Percentiles rank a stretch among this genome's conserved stretches.
These are phyloP conservation scores for Holotrichia oblita DNA, from an alignment of 1,140 invertebrate species.

Conservation along the genomic window DNA sequence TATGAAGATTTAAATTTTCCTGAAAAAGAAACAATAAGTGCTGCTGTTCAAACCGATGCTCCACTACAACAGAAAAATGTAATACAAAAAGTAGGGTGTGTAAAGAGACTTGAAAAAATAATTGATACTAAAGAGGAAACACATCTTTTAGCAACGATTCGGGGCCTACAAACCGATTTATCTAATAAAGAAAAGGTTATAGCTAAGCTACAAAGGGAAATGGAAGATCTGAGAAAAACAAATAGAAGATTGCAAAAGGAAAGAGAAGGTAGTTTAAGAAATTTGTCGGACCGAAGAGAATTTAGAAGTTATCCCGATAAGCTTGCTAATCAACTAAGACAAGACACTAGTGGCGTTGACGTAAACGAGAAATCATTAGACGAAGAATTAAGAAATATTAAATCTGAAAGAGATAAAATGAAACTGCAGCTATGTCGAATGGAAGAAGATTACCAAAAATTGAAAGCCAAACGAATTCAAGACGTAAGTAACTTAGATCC, in stretches of 20 bases:
- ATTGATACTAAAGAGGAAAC: conserved; percentile 71
- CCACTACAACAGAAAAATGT: not conserved
- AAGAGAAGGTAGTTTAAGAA: conserved; percentile 69
- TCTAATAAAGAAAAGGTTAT: conserved; percentile 76
- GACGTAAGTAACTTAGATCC: conserved; percentile 68
- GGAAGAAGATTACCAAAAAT: conserved; percentile 71
- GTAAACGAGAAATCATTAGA: conserved; percentile 61
- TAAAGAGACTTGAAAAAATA: conserved; percentile 44
- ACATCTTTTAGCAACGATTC: conserved; percentile 79
- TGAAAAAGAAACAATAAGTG: conserved; percentile 53
- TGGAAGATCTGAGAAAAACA: conserved; percentile 78
- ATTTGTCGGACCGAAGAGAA: conserved; percentile 55
- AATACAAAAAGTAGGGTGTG: conserved; percentile 38
- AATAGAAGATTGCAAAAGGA: conserved; percentile 78
- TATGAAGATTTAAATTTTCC: conserved; percentile 48
- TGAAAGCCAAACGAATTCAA: conserved; percentile 79
- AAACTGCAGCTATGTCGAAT: conserved; percentile 61
- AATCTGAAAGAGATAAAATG: conserved; percentile 69
- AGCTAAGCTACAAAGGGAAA: conserved; percentile 73
- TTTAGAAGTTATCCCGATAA: conserved; percentile 59
- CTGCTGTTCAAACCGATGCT: conserved; percentile 43
- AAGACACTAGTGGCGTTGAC: conserved; percentile 56
- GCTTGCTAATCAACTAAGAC: conserved; percentile 58
- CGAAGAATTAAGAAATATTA: conserved; percentile 68
- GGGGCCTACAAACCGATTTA: conserved; percentile 77